Evolutionary conservation across 2,888 invertebrate genomes (phyloP), one percentile per base, ranked within the genome.

Genomic region (Torymus aiolomorphi): DNA sequence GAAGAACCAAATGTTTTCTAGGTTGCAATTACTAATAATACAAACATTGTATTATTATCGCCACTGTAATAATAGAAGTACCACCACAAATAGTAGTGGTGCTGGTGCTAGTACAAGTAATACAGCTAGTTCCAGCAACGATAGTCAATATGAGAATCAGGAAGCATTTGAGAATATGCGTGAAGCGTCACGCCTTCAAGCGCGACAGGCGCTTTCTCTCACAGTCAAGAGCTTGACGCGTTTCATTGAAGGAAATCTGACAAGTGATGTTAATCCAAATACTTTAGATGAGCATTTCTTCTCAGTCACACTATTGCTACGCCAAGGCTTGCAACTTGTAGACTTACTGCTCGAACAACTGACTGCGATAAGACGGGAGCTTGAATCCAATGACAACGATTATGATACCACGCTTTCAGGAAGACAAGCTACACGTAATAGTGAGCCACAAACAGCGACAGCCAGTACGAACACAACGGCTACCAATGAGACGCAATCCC

Each of bases 331-430:
- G 65, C 88, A 92, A 71, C 84, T 93, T 49, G 92, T 91, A 13
- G 92, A 92, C 84, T 86, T 92, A 16, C 84, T 92, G 59, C 83
- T 92, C 2, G 87, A 91, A 14, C 91, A 92, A 82, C 89, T 92
- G 12, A 89, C 90, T 12, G 80, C 80, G 11, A 84, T 83, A 1
- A 82, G 83, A 20, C 85, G 85, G n/a, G 86, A 88, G 65, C 75
- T 87, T 13, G 91, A 91, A 83, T 81, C 90, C 0, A 69, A 62
- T 49, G 13, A 54, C n/a, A 20, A 59, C 13, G 49, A 61, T 54
- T 78, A 5, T 31, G 31, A 31, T 5, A 31, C 56, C 1, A 56
- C 56, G 0, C 51, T 51, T 31, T 31, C 31, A 2, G 31, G 51
- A 5, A 72, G 18, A 1, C 73, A 20, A 56, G 10, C 56, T 52